Conservation (phyloP, 1,140 invertebrate species). For the Popillia japonica region DNA sequence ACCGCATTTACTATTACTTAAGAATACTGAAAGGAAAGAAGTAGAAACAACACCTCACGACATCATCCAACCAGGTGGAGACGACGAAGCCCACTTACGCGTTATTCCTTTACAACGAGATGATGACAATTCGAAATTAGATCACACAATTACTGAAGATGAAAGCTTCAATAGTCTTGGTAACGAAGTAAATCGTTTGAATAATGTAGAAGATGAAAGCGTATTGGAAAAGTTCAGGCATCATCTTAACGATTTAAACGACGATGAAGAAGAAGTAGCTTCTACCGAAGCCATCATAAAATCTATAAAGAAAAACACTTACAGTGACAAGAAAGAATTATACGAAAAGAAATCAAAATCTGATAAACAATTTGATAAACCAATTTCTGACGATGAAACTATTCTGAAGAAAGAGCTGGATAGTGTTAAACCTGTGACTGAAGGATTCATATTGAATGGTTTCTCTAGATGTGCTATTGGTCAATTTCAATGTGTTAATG, state of each 20-base stretch:
- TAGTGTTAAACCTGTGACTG: constrained; percentile 54
- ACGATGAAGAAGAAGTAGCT: constrained; percentile 38
- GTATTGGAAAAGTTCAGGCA: constrained; percentile 46
- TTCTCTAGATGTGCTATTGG: constrained; percentile 67
- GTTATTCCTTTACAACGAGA: constrained; percentile 41
- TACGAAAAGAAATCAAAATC: constrained; percentile 43
- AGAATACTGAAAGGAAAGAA: constrained; percentile 45
- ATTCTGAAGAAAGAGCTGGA: background rate
- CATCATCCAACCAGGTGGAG: constrained; percentile 45
- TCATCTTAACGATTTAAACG: constrained; percentile 34
- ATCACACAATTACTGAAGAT: constrained; percentile 43
- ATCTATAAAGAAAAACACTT: constrained; percentile 39
- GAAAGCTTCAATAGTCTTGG: constrained; percentile 39
- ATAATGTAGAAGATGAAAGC: constrained; percentile 48
- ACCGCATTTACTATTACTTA: constrained; percentile 51
- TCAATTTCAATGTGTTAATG: constrained; percentile 70
- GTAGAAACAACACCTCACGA: constrained; percentile 43
- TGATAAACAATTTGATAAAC: constrained; percentile 32
- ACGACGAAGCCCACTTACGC: constrained; percentile 41
- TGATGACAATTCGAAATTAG: constrained; percentile 40
- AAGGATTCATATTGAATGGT: constrained; percentile 52
- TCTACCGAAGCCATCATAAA: constrained; percentile 44
- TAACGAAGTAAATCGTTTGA: constrained; percentile 45
- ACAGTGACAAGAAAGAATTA: constrained; percentile 43
- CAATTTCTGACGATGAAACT: background rate